phyloP scores from a whole-genome alignment of 1,140 invertebrate species.

The Caligus rogercresseyi region DNA sequence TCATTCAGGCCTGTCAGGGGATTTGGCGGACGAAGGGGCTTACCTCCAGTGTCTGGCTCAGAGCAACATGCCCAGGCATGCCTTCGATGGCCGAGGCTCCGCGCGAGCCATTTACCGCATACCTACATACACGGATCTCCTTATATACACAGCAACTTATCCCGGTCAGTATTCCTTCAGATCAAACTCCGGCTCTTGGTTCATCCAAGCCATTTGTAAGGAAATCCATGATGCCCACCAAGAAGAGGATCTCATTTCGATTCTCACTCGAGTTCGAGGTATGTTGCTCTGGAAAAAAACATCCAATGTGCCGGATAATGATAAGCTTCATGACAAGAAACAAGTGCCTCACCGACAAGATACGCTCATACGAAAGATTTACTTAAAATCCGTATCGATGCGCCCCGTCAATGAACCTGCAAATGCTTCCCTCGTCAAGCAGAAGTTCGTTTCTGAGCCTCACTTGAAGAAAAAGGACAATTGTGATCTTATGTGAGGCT shows the following conservation, averaged over 20 bases:
- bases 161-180: slow-evolving; percentile 17
- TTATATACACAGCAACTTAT: slow-evolving; percentile 14
- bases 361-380: slow-evolving; percentile 11
- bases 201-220: slow-evolving; percentile 14
- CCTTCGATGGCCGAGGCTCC: neutral
- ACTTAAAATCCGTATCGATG: slow-evolving; percentile 11
- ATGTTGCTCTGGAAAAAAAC: slow-evolving; percentile 3
- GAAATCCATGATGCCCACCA: neutral
- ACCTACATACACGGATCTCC: slow-evolving; percentile 13
- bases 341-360: slow-evolving; percentile 12
- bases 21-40: neutral
- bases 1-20: slow-evolving; percentile 17
- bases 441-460: neutral
- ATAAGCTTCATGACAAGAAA: slow-evolving; percentile 8
- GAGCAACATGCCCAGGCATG: neutral
- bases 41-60: neutral
- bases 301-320: slow-evolving; percentile 7
- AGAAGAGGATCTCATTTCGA: slow-evolving; percentile 1
- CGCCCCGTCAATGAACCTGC: no score
- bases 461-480: neutral
- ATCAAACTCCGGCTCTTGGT: slow-evolving; percentile 13
- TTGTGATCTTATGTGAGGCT: neutral
- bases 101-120: slow-evolving; percentile 5
- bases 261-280: neutral
- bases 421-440: neutral